phyloP scores from a whole-genome alignment of 2,113 vertebrate genomes.

The Australoheros scitulus region DNA sequence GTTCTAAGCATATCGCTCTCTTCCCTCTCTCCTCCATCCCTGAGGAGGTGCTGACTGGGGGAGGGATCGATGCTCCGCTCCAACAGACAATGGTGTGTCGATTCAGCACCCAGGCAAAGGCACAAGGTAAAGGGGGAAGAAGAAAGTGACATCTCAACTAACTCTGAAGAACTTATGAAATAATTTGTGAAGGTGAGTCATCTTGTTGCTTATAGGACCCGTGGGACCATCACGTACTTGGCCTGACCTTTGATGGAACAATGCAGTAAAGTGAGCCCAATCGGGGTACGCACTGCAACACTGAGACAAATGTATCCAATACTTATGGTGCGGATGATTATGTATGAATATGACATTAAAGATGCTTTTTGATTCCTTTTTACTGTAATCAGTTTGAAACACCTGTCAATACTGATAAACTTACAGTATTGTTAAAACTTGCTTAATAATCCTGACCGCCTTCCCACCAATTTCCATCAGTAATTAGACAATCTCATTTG shows the following conservation, averaged over 20 bases:
- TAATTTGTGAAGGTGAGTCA: constrained; percentile 68
- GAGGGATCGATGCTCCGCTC: constrained; percentile 70
- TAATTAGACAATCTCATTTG: no score
- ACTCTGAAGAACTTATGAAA: constrained; percentile 58
- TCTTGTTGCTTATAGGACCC: constrained; percentile 50
- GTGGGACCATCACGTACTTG: constrained; percentile 23
- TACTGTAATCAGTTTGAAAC: neutral
- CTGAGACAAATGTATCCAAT: neutral
- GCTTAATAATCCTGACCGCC: neutral
- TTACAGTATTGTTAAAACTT: neutral
- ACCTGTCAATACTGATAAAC: neutral
- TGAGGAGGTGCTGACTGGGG: constrained; percentile 52
- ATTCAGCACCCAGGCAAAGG: constrained; percentile 75
- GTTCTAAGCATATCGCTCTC: constrained; percentile 71
- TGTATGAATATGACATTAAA: neutral
- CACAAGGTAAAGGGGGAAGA: constrained; percentile 44
- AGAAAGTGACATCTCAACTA: constrained; percentile 51
- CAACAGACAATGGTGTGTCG: constrained; percentile 69
- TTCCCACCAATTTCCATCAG: neutral
- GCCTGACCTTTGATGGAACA: constrained; percentile 45
- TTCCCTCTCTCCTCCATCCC: constrained; percentile 1
- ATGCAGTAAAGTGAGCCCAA: constrained; percentile 40
- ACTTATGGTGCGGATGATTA: neutral
- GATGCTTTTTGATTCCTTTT: neutral
- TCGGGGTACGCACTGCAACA: neutral